A percentile compares a stretch with the other conserved stretches of the same genome.
phyloP scores from a whole-genome alignment of 2,797 vertebrate genomes.

The Limosa lapponica region DNA sequence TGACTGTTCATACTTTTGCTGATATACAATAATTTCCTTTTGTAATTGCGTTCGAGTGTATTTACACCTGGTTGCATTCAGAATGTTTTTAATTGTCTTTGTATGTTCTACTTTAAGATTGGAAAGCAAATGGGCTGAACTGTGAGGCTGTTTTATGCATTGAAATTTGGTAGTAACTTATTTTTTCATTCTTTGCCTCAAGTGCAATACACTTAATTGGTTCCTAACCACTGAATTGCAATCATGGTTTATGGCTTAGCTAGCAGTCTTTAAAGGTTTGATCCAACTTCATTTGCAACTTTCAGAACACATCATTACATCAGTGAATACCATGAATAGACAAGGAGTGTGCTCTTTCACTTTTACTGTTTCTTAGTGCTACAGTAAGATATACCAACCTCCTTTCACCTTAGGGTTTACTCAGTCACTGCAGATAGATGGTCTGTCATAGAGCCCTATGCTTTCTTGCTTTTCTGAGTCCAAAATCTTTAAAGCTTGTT shows the following conservation, averaged over 20 bases:
- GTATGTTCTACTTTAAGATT: neutral
- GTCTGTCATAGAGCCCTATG: neutral
- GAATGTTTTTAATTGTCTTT: constrained; percentile 35
- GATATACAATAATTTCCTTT: constrained; percentile 9
- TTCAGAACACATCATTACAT: neutral
- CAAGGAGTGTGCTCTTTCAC: neutral
- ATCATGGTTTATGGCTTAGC: constrained; percentile 5
- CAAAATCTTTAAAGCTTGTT: neutral
- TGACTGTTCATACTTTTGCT: neutral
- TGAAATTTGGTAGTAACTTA: constrained; percentile 25
- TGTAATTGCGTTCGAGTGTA: neutral
- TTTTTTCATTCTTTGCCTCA: constrained; percentile 8
- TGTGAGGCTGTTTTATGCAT: neutral
- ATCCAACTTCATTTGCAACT: neutral
- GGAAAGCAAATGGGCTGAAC: neutral
- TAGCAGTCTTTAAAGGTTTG: neutral
- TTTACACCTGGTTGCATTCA: constrained; percentile 38
- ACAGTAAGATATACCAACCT: neutral
- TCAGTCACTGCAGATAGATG: neutral
- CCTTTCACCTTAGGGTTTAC: neutral
- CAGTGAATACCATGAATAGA: neutral
- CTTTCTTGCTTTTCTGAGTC: neutral
- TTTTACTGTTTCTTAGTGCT: neutral
- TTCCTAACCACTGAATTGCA: constrained; percentile 29
- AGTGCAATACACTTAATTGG: constrained; percentile 6